phyloP scores from a whole-genome alignment of 2,888 invertebrate species.

The Sipha maydis region DNA sequence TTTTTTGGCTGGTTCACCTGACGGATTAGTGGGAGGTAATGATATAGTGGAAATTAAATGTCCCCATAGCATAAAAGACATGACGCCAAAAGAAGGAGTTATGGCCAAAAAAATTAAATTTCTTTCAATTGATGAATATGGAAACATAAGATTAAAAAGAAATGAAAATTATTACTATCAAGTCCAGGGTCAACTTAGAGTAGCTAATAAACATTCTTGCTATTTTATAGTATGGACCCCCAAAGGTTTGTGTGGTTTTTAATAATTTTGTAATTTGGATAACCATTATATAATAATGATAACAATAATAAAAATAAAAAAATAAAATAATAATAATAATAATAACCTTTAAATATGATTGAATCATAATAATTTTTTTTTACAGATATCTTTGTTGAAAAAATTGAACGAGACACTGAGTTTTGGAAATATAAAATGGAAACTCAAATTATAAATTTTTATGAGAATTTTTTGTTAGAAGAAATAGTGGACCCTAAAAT shows the following conservation, averaged over 20 bases:
- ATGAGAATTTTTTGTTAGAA: no score
- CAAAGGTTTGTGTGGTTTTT: background rate
- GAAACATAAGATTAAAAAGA: background rate
- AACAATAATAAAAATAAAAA: no score
- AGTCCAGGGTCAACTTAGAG: background rate
- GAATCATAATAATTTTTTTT: background rate
- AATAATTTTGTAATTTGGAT: background rate
- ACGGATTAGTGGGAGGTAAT: slow-evolving; percentile 4
- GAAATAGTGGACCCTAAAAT: no score
- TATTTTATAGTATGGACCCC: slow-evolving; percentile 40
- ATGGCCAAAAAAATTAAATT: slow-evolving; percentile 6
- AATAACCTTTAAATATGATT: no score
- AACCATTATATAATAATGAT: no score
- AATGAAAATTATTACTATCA: slow-evolving; percentile 13
- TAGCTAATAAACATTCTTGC: background rate
- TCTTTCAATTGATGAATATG: background rate
- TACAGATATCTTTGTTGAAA: slow-evolving; percentile 34
- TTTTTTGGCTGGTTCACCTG: slow-evolving; percentile 17
- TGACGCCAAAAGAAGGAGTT: background rate
- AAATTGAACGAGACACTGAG: background rate
- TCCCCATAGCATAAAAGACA: background rate
- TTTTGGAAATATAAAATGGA: no score
- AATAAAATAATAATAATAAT: no score
- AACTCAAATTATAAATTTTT: no score
- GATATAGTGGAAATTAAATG: slow-evolving; percentile 30